Evolutionary conservation across 2,888 invertebrate genomes (phyloP), one percentile per base, ranked within the genome.

Genomic region (Lasioglossum malachurum): DNA sequence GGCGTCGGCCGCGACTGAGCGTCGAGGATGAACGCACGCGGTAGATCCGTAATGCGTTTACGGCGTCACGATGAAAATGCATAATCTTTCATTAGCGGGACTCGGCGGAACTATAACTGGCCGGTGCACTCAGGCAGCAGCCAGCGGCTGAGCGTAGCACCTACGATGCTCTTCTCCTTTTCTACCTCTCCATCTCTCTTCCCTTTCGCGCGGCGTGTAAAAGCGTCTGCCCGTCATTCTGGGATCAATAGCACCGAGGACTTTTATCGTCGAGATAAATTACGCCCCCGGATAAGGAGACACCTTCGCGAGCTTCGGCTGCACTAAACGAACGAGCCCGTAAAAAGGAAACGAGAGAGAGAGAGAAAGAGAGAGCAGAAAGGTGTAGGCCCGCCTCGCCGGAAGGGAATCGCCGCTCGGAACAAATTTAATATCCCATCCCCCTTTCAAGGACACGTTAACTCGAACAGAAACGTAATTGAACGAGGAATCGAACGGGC

Each of bases 221-320:
- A 83, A 81, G 75, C 78, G 44, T 69, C 69, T 57, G 38, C 31
- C 35, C 69, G n/a, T 38, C 67, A 27, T 27, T 19, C 64, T 19
- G 57, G 71, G 83, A 83, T 88, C 90, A 83, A 88, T 88, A 81
- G 69, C 84, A 84, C 83, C 64, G 80, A 80, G 78, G 80, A 83
- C 78, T 83, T 88, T 87, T 83, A 84, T 88, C 83, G 73, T n/a
- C 72, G 76, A 82, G 87, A 88, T 88, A 90, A 91, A 88, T 91
- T 88, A 78, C 85, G 77, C 82, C 78, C 38, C 46, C 49, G 76
- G 81, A 86, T 87, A 84, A 88, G 75, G 53, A 81, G 80, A 71
- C 81, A 73, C 82, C 67, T 84, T 71, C 44, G 71, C 41, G 72
- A 49, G 53, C 23, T 23, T 69, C 53, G 83, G 71, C 64, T 64